phyloP scores from a whole-genome alignment of 2,797 vertebrate species.

The Limnodromus scolopaceus region DNA sequence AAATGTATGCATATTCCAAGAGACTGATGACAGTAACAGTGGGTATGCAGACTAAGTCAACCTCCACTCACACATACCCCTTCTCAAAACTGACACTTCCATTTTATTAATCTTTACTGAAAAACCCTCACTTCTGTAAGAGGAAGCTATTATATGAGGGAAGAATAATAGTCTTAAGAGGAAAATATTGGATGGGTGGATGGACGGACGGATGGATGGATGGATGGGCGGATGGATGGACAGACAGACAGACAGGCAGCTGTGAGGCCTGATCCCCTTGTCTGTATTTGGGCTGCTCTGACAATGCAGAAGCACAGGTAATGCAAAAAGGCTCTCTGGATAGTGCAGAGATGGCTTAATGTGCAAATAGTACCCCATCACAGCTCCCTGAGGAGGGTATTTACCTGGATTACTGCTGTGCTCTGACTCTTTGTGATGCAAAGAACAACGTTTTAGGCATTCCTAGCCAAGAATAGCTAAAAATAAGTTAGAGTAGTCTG shows the following conservation, averaged over 20 bases:
- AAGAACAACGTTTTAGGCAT: not conserved
- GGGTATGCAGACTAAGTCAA: not conserved
- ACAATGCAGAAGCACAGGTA: not conserved
- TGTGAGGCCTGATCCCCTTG: rapidly evolving
- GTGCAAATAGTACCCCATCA: not conserved
- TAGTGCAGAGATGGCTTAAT: not conserved
- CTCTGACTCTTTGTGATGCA: not conserved
- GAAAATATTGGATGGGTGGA: not conserved
- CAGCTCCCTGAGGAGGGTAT: not conserved
- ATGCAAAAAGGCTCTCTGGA: not conserved
- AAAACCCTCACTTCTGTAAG: not conserved
- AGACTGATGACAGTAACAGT: not conserved
- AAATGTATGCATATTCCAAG: not conserved
- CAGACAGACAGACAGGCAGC: not conserved
- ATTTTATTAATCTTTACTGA: not conserved
- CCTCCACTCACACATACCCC: not conserved
- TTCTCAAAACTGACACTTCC: not conserved
- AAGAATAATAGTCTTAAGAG: not conserved
- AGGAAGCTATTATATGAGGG: not conserved
- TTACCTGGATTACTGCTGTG: not conserved
- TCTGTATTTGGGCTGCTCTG: not conserved
- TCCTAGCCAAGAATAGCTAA: not conserved
- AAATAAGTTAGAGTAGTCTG: not conserved
- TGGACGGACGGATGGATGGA: not conserved
- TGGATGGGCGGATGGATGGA: not conserved